phyloP scores from a whole-genome alignment of 1,140 invertebrate species.

The Heliothis virescens region DNA sequence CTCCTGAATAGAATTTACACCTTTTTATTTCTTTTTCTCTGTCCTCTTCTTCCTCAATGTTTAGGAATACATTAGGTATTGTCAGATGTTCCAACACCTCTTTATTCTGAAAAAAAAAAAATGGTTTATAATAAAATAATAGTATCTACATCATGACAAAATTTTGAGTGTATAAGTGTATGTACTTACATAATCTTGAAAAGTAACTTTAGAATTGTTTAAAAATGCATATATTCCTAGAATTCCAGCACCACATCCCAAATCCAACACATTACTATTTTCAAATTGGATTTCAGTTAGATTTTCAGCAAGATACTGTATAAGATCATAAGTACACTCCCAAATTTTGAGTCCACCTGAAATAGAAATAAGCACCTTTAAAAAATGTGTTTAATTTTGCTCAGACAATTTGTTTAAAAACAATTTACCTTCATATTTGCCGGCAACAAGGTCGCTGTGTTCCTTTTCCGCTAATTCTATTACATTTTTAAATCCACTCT shows the following conservation, averaged over 20 bases:
- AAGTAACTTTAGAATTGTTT: slow-evolving; percentile 90
- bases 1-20: slow-evolving; percentile 92
- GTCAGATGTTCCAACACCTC: slow-evolving; percentile 92
- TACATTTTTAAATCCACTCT: slow-evolving; percentile 58
- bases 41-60: slow-evolving; percentile 86
- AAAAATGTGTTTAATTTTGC: no score
- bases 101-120: slow-evolving; percentile 89
- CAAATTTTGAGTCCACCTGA: slow-evolving; percentile 95
- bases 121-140: not conserved
- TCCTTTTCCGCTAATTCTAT: slow-evolving; percentile 88
- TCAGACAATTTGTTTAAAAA: not conserved
- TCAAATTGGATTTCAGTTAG: slow-evolving; percentile 75
- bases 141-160: not conserved
- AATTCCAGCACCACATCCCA: slow-evolving; percentile 95
- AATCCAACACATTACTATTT: slow-evolving; percentile 89
- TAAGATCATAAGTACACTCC: slow-evolving; percentile 94
- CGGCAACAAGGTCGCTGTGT: slow-evolving; percentile 90
- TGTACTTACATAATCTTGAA: slow-evolving; percentile 96
- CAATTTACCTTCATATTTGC: slow-evolving; percentile 90
- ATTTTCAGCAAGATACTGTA: slow-evolving; percentile 87
- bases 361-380: slow-evolving; percentile 30
- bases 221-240: slow-evolving; percentile 91
- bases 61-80: slow-evolving; percentile 92
- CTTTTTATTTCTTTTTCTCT: slow-evolving; percentile 81
- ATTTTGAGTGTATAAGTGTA: not conserved